phyloP scores from a whole-genome alignment of 2,888 invertebrate species.

The Polymixis flavicincta region DNA sequence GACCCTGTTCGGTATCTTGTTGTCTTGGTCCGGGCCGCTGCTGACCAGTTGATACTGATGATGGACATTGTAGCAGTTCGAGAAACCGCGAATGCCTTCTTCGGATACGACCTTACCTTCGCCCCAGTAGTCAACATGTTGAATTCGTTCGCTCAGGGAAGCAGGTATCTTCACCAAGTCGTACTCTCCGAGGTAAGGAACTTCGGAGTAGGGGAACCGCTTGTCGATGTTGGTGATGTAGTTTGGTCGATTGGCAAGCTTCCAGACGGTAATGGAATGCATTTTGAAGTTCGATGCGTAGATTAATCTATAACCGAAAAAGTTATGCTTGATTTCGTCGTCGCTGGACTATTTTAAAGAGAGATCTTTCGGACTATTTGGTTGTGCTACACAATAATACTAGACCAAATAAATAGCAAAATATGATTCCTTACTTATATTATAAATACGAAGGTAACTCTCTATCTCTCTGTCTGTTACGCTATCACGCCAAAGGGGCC shows the following conservation, averaged over 20 bases:
- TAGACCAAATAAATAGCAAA: not conserved
- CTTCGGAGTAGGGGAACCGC: slow-evolving; percentile 73
- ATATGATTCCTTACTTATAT: too few relatives aligned
- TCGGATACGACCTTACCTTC: slow-evolving; percentile 67
- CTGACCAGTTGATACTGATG: slow-evolving; percentile 70
- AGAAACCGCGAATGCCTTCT: slow-evolving; percentile 66
- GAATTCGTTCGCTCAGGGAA: slow-evolving; percentile 45
- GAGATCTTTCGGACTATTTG: not conserved
- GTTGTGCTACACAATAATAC: not conserved
- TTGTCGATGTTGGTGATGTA: slow-evolving; percentile 67
- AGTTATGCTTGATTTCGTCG: not conserved
- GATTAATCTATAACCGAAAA: slow-evolving; percentile 13
- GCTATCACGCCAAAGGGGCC: too few relatives aligned
- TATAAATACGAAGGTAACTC: too few relatives aligned
- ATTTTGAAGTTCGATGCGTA: slow-evolving; percentile 15
- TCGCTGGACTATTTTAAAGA: not conserved
- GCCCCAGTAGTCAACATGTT: slow-evolving; percentile 76
- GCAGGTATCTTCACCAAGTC: slow-evolving; percentile 69
- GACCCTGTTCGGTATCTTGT: slow-evolving; percentile 74
- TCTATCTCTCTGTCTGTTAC: too few relatives aligned
- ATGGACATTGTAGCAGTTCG: slow-evolving; percentile 73
- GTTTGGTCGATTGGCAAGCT: slow-evolving; percentile 63
- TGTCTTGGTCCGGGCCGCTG: slow-evolving; percentile 67
- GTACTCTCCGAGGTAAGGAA: slow-evolving; percentile 72
- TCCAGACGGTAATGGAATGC: slow-evolving; percentile 36